phyloP scores from a whole-genome alignment of 2,797 vertebrate genomes.

The Gymnoscopelus braueri region DNA sequence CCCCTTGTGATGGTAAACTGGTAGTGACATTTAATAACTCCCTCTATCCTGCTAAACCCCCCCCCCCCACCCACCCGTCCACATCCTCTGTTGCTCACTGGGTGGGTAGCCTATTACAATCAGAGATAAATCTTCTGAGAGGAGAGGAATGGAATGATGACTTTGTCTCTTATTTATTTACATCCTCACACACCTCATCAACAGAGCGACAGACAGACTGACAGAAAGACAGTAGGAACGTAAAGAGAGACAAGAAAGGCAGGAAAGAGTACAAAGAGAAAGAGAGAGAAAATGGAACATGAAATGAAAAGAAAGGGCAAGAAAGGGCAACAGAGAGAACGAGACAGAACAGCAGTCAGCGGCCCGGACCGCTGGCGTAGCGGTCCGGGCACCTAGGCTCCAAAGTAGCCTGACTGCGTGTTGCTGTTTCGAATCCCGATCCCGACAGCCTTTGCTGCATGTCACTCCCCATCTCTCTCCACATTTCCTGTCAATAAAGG shows the following conservation, averaged over 20 bases:
- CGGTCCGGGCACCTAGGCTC: no score
- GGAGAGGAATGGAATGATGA: conserved; percentile 23
- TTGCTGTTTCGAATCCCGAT: no score
- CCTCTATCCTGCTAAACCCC: conserved; percentile 42
- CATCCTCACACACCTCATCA: conserved; percentile 68
- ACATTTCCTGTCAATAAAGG: no score
- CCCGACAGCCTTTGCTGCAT: no score
- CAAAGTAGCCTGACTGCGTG: no score
- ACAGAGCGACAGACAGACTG: conserved; percentile 63
- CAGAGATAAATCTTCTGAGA: conserved; percentile 76
- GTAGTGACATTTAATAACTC: conserved; percentile 81
- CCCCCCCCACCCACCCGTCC: conserved; percentile 21
- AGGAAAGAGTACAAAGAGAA: conserved; percentile 22
- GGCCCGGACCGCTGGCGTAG: no score
- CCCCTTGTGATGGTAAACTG: conserved; percentile 76
- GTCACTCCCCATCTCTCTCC: no score
- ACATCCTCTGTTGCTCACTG: conserved; percentile 57
- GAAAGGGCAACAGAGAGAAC: conserved; percentile 38
- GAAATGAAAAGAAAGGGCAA: no score
- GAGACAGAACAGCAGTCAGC: conserved; percentile 35
- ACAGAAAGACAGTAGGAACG: conserved; percentile 20
- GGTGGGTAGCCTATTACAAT: conserved; percentile 77
- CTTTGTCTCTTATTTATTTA: conserved; percentile 74
- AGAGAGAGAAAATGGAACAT: conserved; percentile 22
- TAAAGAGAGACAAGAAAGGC: conserved; percentile 1